Evolutionary conservation across 2,797 vertebrate species (phyloP).

Genomic region (Antrozous pallidus): DNA sequence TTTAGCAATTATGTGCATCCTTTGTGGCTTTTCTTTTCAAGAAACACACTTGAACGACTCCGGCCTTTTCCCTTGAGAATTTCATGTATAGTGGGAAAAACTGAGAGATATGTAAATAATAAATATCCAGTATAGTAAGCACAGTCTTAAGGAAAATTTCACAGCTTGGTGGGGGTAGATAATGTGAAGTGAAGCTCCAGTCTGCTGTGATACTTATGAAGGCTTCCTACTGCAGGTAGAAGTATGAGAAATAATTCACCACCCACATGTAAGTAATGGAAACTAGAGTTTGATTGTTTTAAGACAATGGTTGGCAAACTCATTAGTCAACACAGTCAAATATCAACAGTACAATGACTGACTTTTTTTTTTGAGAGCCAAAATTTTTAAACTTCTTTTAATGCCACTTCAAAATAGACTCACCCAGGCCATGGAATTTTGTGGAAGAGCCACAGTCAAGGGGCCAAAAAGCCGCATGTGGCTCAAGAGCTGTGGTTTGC

Average conservation of each 20-base stretch:
- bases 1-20: background rate
- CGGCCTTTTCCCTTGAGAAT: background rate
- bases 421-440: too few relatives aligned
- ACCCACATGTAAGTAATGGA: background rate
- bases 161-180: background rate
- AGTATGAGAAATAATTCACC: background rate
- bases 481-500: too few relatives aligned
- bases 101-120: background rate
- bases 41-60: background rate
- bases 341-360: too few relatives aligned
- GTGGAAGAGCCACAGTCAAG: too few relatives aligned
- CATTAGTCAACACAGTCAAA: too few relatives aligned
- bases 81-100: background rate
- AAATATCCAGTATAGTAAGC: background rate
- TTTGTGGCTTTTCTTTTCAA: background rate
- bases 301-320: too few relatives aligned
- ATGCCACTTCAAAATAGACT: too few relatives aligned
- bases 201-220: background rate
- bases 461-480: too few relatives aligned
- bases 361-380: too few relatives aligned
- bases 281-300: background rate
- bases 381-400: too few relatives aligned
- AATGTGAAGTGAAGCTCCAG: background rate
- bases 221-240: background rate
- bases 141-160: background rate